Evolutionary conservation across 2,113 vertebrate genomes (phyloP), one percentile per base, ranked within the genome.

Genomic region (Prionailurus viverrinus): DNA sequence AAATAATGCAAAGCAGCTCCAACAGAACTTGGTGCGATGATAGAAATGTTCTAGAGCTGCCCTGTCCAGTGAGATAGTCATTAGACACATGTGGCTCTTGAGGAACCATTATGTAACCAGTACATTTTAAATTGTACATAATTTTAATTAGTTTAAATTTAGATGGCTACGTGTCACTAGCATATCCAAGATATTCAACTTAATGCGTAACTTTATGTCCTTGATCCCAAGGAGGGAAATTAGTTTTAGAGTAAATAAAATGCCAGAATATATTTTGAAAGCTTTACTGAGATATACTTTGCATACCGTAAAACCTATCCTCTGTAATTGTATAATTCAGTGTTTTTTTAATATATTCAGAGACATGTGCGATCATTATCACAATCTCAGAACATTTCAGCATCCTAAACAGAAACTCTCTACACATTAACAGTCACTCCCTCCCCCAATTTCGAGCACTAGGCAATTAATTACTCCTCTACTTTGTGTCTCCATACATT

Each of bases 111-210:
- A 88, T 45, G 31, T 78, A 6, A 94, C 39, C 69, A 90, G 4
- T 10, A 48, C 2, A 63, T 65, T 79, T 61, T 68, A 65, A 36
- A 53, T 41, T 31, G 53, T 83, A 65, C 82, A 69, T 73, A 27
- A 81, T 48, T 63, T 83, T 73, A 31, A 92, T 94, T 92, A 79
- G 27, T 86, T 81, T 80, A 74, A 41, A 89, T n/a, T 39, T 90
- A 83, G 82, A 91, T 91, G 66, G 29, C 0, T 48, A 53, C 14
- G 61, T 84, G 29, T 55, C 16, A 88, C 0, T 36, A 73, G 29
- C 18, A 76, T 71, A 84, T 83, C 1, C 41, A 81, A 95, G 68
- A 25, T 51, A 69, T 63, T 95, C 33, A 91, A 78, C 7, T 69
- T 92, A 53, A 51, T 39, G 73, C 33, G 51, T 73, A 86, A 86